phyloP scores from a whole-genome alignment of 2,797 vertebrate genomes.

The Balearica regulorum region DNA sequence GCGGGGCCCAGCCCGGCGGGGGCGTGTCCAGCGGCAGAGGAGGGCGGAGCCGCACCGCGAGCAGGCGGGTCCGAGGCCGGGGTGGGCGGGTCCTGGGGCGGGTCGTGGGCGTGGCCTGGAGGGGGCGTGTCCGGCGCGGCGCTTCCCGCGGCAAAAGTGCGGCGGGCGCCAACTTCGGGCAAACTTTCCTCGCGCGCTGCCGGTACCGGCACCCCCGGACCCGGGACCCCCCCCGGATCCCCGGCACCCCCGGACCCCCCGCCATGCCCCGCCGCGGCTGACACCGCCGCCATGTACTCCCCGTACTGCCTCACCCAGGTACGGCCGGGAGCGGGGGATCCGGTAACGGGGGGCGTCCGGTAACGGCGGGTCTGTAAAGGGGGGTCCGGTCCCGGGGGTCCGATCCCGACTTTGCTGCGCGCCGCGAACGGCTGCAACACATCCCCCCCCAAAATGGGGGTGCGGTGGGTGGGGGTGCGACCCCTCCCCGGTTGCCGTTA shows the following conservation, averaged over 20 bases:
- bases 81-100: neutral
- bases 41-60: neutral
- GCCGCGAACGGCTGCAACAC: neutral
- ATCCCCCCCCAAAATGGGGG: too few relatives aligned
- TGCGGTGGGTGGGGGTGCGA: neutral
- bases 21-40: neutral
- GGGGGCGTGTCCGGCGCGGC: neutral
- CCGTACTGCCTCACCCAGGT: conserved; percentile 11
- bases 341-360: neutral
- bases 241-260: neutral
- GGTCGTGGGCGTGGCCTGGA: neutral
- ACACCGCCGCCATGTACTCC: conserved; percentile 13
- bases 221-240: neutral
- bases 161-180: conserved; percentile 8
- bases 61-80: neutral
- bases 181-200: neutral
- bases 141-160: conserved; percentile 21
- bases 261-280: neutral
- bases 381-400: neutral
- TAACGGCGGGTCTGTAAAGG: neutral
- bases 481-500: neutral
- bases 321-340: neutral
- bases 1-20: neutral
- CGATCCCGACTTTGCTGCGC: neutral
- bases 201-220: neutral